Evolutionary conservation across 2,113 vertebrate genomes (phyloP).

Genomic region (Vicugna pacos): DNA sequence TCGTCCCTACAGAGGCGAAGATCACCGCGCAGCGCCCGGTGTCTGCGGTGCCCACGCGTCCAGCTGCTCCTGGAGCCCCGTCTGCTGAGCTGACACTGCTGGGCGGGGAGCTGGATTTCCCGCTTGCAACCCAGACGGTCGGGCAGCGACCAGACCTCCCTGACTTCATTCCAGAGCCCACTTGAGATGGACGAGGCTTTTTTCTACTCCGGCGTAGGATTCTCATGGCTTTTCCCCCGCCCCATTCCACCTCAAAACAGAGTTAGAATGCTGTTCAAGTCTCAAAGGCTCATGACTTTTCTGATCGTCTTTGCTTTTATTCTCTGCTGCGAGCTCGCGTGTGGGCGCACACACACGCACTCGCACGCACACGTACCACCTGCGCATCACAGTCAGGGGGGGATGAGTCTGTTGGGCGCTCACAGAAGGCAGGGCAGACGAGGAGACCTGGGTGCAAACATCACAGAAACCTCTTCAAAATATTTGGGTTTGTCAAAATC

Average conservation of each 20-base stretch:
- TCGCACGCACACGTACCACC: accelerated
- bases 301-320: neutral
- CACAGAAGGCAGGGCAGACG: neutral
- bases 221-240: neutral
- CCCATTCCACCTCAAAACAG: neutral
- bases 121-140: neutral
- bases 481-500: conserved; percentile 82
- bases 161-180: neutral
- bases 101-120: neutral
- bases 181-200: neutral
- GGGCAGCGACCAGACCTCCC: neutral
- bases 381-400: neutral
- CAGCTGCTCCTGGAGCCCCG: neutral
- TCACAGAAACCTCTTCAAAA: conserved; percentile 79
- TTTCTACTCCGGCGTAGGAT: neutral
- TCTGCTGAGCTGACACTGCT: accelerated
- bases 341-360: accelerated
- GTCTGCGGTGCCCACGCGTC: accelerated
- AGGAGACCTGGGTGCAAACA: conserved; percentile 77
- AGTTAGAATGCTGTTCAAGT: neutral
- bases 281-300: neutral
- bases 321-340: neutral
- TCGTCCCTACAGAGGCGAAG: accelerated
- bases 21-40: accelerated
- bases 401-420: neutral